These are phyloP conservation scores for Ptychochromis oligacanthus DNA, from an alignment of 2,113 vertebrate genomes.

Conservation along the genomic window DNA sequence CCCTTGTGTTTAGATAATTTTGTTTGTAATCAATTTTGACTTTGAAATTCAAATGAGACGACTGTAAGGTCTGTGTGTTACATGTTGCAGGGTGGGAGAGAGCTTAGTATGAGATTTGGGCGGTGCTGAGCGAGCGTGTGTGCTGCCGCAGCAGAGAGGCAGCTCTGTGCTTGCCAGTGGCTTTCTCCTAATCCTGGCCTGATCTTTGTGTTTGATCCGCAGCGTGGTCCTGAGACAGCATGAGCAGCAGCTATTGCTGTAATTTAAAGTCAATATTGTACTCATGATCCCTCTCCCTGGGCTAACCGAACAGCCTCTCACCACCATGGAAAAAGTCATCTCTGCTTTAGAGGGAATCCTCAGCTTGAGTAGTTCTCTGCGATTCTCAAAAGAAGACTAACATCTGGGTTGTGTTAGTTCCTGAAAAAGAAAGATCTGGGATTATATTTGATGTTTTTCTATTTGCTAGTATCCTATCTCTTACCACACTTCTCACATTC, in stretches of 20 bases:
- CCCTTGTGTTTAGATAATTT: conserved; percentile 44
- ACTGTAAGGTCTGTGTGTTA: conserved; percentile 62
- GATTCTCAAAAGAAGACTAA: conserved; percentile 29
- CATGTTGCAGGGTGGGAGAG: conserved; percentile 54
- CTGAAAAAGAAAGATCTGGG: conserved; percentile 17
- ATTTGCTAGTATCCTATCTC: conserved; percentile 6
- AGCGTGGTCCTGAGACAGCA: conserved; percentile 78
- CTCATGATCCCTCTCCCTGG: conserved; percentile 80
- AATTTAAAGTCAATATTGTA: conserved; percentile 84
- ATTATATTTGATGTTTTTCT: conserved; percentile 34
- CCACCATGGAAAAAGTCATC: conserved; percentile 54
- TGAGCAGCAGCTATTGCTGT: conserved; percentile 82
- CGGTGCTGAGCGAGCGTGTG: conserved; percentile 35
- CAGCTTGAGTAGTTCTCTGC: conserved; percentile 49
- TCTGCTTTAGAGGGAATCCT: conserved; percentile 71
- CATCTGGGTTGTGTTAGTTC: conserved; percentile 34
- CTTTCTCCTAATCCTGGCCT: conserved; percentile 83
- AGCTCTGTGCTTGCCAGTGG: conserved; percentile 77
- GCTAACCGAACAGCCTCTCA: conserved; percentile 66
- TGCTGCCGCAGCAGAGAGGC: conserved; percentile 59
- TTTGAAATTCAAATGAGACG: conserved; percentile 71
- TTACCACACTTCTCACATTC: conserved; percentile 15
- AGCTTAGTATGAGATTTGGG: conserved; percentile 75
- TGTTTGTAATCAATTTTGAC: conserved; percentile 70
- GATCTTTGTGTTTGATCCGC: conserved; percentile 84